Conservation (phyloP, 2,113 vertebrate genomes). For the Ancistrus triradiatus region DNA sequence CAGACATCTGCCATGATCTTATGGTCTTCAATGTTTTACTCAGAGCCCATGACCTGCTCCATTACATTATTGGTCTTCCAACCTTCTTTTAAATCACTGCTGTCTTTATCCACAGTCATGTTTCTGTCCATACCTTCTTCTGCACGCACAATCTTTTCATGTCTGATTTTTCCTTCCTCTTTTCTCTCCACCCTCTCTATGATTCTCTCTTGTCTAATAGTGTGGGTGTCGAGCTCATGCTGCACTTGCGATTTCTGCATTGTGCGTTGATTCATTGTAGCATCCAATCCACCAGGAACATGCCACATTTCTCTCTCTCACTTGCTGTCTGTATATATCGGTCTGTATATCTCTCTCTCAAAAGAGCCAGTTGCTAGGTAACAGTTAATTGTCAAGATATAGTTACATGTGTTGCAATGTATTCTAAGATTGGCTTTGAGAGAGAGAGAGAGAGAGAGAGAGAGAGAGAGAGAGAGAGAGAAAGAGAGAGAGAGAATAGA, state of each 20-base stretch:
- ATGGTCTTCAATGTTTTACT: slow-evolving; percentile 26
- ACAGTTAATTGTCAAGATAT: slow-evolving; percentile 81
- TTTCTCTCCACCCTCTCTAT: slow-evolving; percentile 1
- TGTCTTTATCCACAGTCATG: slow-evolving; percentile 6
- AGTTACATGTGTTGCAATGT: slow-evolving; percentile 74
- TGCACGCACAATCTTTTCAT: slow-evolving; percentile 2
- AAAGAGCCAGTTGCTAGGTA: slow-evolving; percentile 79
- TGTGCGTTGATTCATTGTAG: slow-evolving; percentile 68
- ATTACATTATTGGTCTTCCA: slow-evolving; percentile 8
- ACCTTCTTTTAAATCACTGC: neutral
- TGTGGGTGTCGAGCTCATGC: slow-evolving; percentile 66
- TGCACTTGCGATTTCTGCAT: slow-evolving; percentile 69
- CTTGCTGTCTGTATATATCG: slow-evolving; percentile 35
- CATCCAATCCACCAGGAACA: slow-evolving; percentile 67
- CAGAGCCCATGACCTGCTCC: slow-evolving; percentile 6
- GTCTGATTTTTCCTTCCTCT: neutral
- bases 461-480: slow-evolving; percentile 52
- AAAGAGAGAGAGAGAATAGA: slow-evolving; percentile 31
- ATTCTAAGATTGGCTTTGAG: slow-evolving; percentile 63
- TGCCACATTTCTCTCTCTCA: slow-evolving; percentile 50
- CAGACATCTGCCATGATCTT: too few relatives aligned
- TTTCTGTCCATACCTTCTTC: slow-evolving; percentile 4
- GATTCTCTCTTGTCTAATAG: slow-evolving; percentile 32
- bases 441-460: too few relatives aligned
- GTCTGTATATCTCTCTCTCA: slow-evolving; percentile 50